Evolutionary conservation across 2,797 vertebrate genomes (phyloP), one percentile per base, ranked within the genome.

Genomic region (Danio tinwini): DNA sequence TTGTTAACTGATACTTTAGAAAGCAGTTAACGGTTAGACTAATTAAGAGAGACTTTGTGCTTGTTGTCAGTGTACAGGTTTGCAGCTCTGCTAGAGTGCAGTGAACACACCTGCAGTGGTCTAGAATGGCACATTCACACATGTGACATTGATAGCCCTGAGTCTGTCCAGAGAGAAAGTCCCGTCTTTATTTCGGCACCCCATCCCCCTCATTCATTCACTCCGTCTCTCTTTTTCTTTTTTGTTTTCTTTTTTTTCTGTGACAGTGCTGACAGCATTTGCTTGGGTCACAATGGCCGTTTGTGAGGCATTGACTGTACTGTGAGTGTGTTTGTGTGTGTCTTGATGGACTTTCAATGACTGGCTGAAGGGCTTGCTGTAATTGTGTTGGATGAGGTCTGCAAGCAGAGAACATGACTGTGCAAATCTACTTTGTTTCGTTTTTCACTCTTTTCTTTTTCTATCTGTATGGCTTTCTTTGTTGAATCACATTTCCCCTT

Each of bases 131-230:
- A 65, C 70, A 80, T 65, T 64, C 88, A 88, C 87, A 89, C 83
- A 83, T 83, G 49, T 88, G 91, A 88, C 81, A 91, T 65, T 81
- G 88, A 91, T 89, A 90, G 85, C 71, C 77, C 85, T 86, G 84
- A 88, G 85, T 90, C 76, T 84, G 81, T 86, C 64, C 79, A 84
- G 73, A 88, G 87, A 89, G 88, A 85, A 75, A 80, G 79, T 68
- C 67, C 56, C 73, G n/a, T 59, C 76, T 83, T 86, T 83, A 78
- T 65, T 63, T 80, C 53, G 70, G 42, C 61, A 50, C 69, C 63
- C 65, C 45, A 62, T 76, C 65, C 45, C 53, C 79, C 44, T 44
- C 67, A 72, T 85, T 83, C 64, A 50, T 62, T 75, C 29, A 42
- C 53, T 50, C 73, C 67, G 40, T 78, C 42, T 74, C 45, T 47